Evolutionary conservation across 1,140 invertebrate species (phyloP), one percentile per base, ranked within the genome.

Genomic region (Riptortus pedestris): DNA sequence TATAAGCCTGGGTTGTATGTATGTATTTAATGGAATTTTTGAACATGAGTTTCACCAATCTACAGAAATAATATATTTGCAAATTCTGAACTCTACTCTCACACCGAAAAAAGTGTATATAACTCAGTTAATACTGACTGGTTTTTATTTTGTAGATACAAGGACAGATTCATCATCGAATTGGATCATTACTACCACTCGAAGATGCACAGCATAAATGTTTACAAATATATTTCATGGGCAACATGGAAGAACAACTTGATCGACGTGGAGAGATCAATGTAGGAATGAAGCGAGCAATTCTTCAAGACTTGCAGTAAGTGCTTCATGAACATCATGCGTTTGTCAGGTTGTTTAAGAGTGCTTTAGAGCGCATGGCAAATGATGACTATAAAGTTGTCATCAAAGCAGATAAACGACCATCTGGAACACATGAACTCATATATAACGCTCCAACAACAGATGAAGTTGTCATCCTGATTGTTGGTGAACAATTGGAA

Each of bases 401-500:
- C 1, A 74, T 76, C 63, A 68, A 63, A 65, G 70, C 74, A 20
- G 72, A 77, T 68, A 72, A 72, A 72, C 71, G 59, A 64, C 76
- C 74, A 47, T 29, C 43, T 38, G 69, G 71, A 24, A 63, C 76
- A 71, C 77, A 81, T 65, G 66, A 60, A 62, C 62, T 76, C 61
- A 60, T 69, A 59, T 16, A 78, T 63, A 80, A 80, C 69, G 73
- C 70, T 59, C 73, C 74, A 57, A 74, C 69, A 38, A 68, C 74
- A 61, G 67, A 77, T 70, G 75, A 78, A 71, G 73, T 78, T 26
- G 73, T 72, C 27, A 66, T 75, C 63, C 64, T 78, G 9, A 71
- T 78, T 16, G 72, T 73, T 28, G 73, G 74, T 7, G 70, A 78
- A 69, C 48, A 75, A 31, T 72, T 74, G 43, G 57, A 73, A 47